Percentiles rank a stretch among this genome's conserved stretches.
phyloP scores from a whole-genome alignment of 2,888 invertebrate genomes.

The Tridacna gigas region DNA sequence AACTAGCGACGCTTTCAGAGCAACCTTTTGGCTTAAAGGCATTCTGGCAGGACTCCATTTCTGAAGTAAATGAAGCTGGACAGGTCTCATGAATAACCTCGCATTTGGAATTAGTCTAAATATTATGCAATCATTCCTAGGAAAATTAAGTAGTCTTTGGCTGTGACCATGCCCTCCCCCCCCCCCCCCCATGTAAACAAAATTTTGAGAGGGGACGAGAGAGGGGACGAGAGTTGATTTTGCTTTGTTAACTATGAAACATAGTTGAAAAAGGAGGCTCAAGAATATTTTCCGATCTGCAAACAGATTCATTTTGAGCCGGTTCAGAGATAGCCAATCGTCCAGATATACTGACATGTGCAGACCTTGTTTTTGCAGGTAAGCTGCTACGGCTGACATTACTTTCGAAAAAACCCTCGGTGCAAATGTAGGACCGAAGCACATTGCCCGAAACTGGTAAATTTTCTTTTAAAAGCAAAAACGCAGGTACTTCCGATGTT shows the following conservation, averaged over 20 bases:
- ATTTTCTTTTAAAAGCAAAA: no score
- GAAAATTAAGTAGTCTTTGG: conserved; percentile 29
- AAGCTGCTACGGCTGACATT: conserved; percentile 24
- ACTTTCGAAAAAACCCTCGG: conserved; percentile 37
- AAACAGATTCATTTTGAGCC: conserved; percentile 40
- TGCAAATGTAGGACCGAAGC: no score
- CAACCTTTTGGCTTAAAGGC: no score
- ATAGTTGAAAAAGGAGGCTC: conserved; percentile 49
- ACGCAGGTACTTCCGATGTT: no score
- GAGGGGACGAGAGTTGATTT: conserved; percentile 47
- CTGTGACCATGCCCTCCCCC: conserved; percentile 25
- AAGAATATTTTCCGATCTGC: conserved; percentile 31
- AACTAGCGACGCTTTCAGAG: no score
- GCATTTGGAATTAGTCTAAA: conserved; percentile 51
- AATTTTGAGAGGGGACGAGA: conserved; percentile 39
- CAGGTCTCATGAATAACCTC: no score
- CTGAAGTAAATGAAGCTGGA: no score
- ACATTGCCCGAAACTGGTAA: no score
- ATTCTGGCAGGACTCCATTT: no score
- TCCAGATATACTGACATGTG: conserved; percentile 41
- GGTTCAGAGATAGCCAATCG: conserved; percentile 48
- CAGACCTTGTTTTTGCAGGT: conserved; percentile 29
- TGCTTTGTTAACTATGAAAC: conserved; percentile 52
- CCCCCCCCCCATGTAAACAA: conserved; percentile 49
- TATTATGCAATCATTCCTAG: conserved; percentile 47